These are phyloP conservation scores for Oryzaephilus surinamensis DNA, from an alignment of 1,140 invertebrate genomes.

Conservation along the genomic window DNA sequence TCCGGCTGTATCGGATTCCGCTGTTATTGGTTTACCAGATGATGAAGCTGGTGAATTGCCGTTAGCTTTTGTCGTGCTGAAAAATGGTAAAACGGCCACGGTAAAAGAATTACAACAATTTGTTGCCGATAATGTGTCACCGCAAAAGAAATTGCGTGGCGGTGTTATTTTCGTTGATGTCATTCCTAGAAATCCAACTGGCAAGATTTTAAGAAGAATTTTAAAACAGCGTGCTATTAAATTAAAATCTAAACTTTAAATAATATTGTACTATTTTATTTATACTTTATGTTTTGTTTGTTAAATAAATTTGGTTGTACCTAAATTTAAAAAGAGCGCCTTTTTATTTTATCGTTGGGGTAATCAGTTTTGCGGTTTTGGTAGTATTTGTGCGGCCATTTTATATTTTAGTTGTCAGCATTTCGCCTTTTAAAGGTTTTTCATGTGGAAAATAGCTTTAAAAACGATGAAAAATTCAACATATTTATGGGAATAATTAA, in stretches of 20 bases:
- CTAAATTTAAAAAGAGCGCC: no score
- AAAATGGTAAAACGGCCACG: slow-evolving; percentile 30
- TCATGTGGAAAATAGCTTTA: no score
- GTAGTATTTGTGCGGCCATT: no score
- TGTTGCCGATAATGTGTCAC: slow-evolving; percentile 19
- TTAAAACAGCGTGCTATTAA: slow-evolving; percentile 30
- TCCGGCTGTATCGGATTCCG: slow-evolving; percentile 55
- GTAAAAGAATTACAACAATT: slow-evolving; percentile 33
- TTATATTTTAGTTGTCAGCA: no score
- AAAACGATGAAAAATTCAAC: no score
- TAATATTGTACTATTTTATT: slow-evolving; percentile 5
- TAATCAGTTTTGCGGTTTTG: no score
- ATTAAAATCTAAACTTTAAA: slow-evolving; percentile 9
- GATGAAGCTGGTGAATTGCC: slow-evolving; percentile 54
- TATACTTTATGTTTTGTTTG: no score
- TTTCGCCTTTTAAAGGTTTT: no score
- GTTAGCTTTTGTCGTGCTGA: slow-evolving; percentile 47
- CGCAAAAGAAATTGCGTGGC: slow-evolving; percentile 36
- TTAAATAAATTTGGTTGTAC: no score
- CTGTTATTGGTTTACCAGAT: slow-evolving; percentile 62
- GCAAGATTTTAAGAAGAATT: slow-evolving; percentile 48
- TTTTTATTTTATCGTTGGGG: no score
- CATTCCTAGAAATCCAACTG: slow-evolving; percentile 52
- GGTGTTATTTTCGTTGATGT: slow-evolving; percentile 42
- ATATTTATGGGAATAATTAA: no score